Evolutionary conservation across 2,113 vertebrate species (phyloP).

Genomic region (Oceanodroma tethys): DNA sequence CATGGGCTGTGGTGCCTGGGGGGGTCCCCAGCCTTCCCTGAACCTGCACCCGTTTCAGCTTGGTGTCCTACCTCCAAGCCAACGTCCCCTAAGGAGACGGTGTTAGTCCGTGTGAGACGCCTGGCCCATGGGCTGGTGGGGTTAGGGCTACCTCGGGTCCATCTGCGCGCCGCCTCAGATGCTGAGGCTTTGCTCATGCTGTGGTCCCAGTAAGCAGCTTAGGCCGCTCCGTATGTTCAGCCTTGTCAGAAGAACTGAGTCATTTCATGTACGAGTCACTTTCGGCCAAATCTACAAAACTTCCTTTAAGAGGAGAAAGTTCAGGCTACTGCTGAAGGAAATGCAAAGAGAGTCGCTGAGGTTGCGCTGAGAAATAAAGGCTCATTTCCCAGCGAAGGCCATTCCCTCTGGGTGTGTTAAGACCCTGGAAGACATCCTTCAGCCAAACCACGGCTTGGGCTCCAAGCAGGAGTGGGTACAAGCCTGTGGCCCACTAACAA

Average conservation of each 20-base stretch:
- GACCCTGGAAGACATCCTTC: not conserved
- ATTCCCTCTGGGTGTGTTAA: not conserved
- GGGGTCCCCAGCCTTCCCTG: not conserved
- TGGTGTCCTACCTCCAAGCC: not conserved
- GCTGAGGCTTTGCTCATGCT: not conserved
- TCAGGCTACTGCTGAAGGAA: not conserved
- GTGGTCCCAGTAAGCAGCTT: fast-evolving
- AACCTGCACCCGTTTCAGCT: not conserved
- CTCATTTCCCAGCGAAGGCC: not conserved
- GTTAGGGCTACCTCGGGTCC: fast-evolving
- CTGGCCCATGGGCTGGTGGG: not conserved
- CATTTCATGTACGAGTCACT: fast-evolving
- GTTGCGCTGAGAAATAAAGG: not conserved
- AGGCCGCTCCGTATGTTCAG: fast-evolving
- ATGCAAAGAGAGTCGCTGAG: not conserved
- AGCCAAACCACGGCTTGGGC: fast-evolving
- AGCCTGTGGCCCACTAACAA: not conserved
- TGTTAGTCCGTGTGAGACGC: fast-evolving
- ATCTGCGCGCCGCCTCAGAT: fast-evolving
- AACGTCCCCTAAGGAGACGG: not conserved
- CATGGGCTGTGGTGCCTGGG: not conserved
- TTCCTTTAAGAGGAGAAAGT: not conserved
- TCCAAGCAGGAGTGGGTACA: not conserved
- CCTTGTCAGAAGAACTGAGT: not conserved
- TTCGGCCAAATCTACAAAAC: fast-evolving